Conservation (phyloP, 2,888 invertebrate genomes). For the Pseudoips prasinana region DNA sequence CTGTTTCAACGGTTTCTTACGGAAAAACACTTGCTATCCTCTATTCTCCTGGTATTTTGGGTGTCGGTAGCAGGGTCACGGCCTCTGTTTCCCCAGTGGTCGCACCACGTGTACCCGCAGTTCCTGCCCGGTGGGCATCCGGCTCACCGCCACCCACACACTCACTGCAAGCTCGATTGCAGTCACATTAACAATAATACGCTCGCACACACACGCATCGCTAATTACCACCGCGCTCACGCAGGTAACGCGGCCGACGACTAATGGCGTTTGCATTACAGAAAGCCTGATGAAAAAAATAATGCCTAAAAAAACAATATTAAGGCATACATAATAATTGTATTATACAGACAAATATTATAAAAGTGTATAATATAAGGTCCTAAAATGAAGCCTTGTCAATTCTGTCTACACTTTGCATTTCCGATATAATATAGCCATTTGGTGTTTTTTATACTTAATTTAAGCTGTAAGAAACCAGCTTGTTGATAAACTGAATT, state of each 20-base stretch:
- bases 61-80: slow-evolving; percentile 78
- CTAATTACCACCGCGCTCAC: slow-evolving; percentile 80
- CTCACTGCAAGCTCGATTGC: slow-evolving; percentile 82
- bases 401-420: too few species aligned
- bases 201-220: slow-evolving; percentile 78
- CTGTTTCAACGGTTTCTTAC: too few species aligned
- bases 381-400: not conserved
- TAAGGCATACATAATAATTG: not conserved
- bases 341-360: too few species aligned
- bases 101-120: slow-evolving; percentile 96
- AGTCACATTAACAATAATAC: slow-evolving; percentile 74
- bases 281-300: not conserved
- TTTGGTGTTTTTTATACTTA: too few species aligned
- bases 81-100: slow-evolving; percentile 96
- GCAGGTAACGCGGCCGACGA: slow-evolving; percentile 72
- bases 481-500: too few species aligned
- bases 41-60: slow-evolving; percentile 11
- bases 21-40: not conserved
- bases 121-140: slow-evolving; percentile 96
- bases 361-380: not conserved
- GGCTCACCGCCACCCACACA: slow-evolving; percentile 78
- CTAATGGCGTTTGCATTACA: slow-evolving; percentile 53
- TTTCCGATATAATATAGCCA: too few species aligned
- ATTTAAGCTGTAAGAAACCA: too few species aligned
- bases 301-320: not conserved